Evolutionary conservation across 2,797 vertebrate genomes (phyloP).

Genomic region (Iguana delicatissima): DNA sequence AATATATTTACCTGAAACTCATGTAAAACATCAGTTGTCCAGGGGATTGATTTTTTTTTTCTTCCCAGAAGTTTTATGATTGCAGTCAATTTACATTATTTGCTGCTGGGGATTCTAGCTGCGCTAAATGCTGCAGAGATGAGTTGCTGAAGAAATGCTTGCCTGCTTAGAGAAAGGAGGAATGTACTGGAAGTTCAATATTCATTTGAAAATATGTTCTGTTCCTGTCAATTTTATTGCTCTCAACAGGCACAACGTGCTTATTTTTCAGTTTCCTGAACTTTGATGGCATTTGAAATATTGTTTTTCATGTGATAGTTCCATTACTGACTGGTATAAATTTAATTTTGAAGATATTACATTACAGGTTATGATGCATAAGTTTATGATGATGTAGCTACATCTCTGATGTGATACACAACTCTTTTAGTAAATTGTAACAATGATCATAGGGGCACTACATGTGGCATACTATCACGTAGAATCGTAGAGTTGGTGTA

Average conservation of each 20-base stretch:
- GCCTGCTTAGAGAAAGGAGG: not conserved
- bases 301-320: not conserved
- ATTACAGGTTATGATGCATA: no score
- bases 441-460: no score
- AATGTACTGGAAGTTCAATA: fast-evolving
- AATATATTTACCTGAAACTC: not conserved
- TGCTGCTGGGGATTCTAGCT: not conserved
- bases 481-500: no score
- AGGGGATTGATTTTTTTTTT: not conserved
- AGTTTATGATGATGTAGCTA: no score
- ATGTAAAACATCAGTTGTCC: not conserved
- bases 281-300: not conserved
- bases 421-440: no score
- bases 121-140: not conserved
- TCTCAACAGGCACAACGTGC: not conserved
- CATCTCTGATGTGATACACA: no score
- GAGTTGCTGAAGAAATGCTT: not conserved
- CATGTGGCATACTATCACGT: no score
- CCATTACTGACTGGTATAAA: not conserved
- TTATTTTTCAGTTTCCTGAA: not conserved
- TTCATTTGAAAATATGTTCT: not conserved
- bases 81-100: not conserved
- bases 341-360: not conserved
- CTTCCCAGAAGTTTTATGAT: no score
- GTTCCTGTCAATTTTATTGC: not conserved